phyloP scores from a whole-genome alignment of 1,140 invertebrate genomes.

The Drosophila arawakana region DNA sequence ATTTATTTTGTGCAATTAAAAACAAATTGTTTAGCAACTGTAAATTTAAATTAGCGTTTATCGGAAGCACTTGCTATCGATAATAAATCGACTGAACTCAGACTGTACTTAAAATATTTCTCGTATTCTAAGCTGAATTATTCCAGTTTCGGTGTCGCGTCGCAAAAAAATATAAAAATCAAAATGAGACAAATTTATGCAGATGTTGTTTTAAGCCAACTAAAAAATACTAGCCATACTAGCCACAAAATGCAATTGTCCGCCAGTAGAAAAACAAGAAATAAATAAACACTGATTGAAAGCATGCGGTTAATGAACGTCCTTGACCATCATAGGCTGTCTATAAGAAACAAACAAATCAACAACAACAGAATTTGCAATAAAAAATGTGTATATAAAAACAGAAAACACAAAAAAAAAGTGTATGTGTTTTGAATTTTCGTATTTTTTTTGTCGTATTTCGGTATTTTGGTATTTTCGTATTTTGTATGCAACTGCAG shows the following conservation, averaged over 20 bases:
- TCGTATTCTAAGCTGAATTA: not conserved
- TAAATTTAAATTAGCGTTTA: too few species aligned
- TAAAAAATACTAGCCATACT: not conserved
- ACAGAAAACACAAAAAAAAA: conserved; percentile 5
- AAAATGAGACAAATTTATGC: conserved; percentile 3
- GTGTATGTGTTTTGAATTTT: not conserved
- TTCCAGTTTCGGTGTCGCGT: not conserved
- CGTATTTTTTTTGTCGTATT: conserved; percentile 3
- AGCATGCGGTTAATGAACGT: conserved; percentile 67
- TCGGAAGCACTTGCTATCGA: too few species aligned
- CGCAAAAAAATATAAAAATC: not conserved
- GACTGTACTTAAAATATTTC: not conserved
- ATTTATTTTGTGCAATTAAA: not conserved
- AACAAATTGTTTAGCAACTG: too few species aligned
- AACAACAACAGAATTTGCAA: conserved; percentile 29
- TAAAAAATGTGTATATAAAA: not conserved
- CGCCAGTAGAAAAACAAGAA: not conserved
- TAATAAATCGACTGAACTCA: too few species aligned
- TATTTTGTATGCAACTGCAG: conserved; percentile 48
- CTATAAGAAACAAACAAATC: conserved; percentile 28
- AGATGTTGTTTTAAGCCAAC: not conserved
- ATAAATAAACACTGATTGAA: not conserved
- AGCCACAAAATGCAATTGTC: conserved; percentile 27
- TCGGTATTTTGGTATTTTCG: not conserved
- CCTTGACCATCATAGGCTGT: conserved; percentile 65